phyloP scores from a whole-genome alignment of 2,888 invertebrate species.

The Strigamia maritima region DNA sequence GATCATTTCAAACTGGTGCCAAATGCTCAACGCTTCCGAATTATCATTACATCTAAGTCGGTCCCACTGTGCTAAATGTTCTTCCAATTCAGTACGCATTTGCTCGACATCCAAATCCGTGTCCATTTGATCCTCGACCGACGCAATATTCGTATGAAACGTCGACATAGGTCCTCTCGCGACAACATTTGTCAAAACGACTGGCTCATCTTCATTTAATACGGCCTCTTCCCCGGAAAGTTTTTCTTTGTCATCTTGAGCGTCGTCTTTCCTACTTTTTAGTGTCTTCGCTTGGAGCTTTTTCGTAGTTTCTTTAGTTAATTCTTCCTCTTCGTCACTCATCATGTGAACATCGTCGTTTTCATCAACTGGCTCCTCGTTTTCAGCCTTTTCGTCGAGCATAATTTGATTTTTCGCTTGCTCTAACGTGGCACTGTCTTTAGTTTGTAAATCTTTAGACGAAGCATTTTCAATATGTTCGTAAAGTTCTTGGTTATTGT shows the following conservation, averaged over 20 bases:
- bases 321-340: background rate
- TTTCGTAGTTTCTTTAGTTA: conserved; percentile 36
- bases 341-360: background rate
- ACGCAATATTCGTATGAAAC: conserved; percentile 65
- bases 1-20: conserved; percentile 52
- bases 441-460: conserved; percentile 40
- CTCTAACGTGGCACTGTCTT: conserved; percentile 44
- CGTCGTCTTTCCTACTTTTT: conserved; percentile 42
- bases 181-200: conserved; percentile 64
- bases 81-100: conserved; percentile 56
- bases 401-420: conserved; percentile 44
- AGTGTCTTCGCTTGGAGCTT: conserved; percentile 38
- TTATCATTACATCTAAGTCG: background rate
- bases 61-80: conserved; percentile 57
- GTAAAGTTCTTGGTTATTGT: conserved; percentile 42
- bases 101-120: conserved; percentile 53
- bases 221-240: conserved; percentile 32
- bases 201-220: conserved; percentile 53
- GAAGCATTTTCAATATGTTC: conserved; percentile 43
- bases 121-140: background rate
- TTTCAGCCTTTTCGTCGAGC: conserved; percentile 40
- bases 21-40: conserved; percentile 45
- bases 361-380: conserved; percentile 11
- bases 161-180: conserved; percentile 68
- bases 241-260: conserved; percentile 41